A percentile compares a stretch with the other conserved stretches of the same genome.
Conservation (phyloP, 2,888 invertebrate genomes). For the Parapristionchus giblindavisi region DNA sequence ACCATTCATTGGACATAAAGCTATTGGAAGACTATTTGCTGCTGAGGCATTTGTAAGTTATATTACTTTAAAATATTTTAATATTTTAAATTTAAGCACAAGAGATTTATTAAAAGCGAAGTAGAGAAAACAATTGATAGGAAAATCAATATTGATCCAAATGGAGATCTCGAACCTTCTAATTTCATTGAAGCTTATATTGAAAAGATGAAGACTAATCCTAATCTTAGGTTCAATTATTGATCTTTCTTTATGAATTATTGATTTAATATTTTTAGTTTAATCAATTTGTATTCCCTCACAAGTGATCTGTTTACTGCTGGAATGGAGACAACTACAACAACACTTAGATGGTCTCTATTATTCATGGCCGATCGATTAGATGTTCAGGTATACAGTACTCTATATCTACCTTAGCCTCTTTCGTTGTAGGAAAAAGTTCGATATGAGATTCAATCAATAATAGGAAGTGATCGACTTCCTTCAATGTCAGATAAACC, state of each 20-base stretch:
- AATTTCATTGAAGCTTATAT: conserved; percentile 5
- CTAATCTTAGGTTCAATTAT: background rate
- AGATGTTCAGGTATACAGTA: background rate
- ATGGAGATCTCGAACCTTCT: background rate
- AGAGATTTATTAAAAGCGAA: background rate
- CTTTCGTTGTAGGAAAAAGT: background rate
- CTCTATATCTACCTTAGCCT: background rate
- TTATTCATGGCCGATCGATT: background rate
- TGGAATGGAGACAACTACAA: conserved; percentile 17
- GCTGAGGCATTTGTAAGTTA: too few species aligned
- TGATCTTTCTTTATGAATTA: background rate
- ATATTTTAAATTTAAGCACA: background rate
- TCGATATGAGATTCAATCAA: background rate
- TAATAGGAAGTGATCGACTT: background rate
- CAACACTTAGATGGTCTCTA: conserved; percentile 1
- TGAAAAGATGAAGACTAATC: background rate
- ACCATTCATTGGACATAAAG: too few species aligned
- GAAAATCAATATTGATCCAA: background rate
- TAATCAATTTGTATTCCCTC: background rate
- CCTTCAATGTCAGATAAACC: background rate
- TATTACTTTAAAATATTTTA: too few species aligned
- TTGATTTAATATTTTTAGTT: background rate
- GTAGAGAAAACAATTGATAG: background rate
- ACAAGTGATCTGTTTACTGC: background rate
- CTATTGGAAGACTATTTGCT: too few species aligned